Evolutionary conservation across 2,888 invertebrate species (phyloP).

Genomic region (Ditylenchus weischeri): DNA sequence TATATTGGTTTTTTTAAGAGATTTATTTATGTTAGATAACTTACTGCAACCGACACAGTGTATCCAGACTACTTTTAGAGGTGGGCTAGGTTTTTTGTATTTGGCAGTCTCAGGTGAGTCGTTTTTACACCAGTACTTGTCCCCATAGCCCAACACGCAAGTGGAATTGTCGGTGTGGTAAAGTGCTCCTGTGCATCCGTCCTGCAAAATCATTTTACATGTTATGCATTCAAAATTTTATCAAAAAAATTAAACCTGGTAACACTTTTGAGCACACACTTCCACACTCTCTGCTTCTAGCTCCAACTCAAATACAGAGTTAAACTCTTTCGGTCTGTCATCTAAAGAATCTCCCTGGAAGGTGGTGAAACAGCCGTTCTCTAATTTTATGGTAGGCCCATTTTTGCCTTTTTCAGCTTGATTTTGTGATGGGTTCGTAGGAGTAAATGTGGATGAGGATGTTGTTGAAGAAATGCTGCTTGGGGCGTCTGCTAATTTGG

Average conservation of each 20-base stretch:
- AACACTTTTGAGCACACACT: slow-evolving; percentile 50
- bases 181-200: slow-evolving; percentile 49
- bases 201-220: slow-evolving; percentile 34
- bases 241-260: slow-evolving; percentile 34
- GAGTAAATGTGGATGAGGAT: no score
- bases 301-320: slow-evolving; percentile 43
- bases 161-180: slow-evolving; percentile 37
- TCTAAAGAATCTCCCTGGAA: slow-evolving; percentile 49
- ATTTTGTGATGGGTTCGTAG: no score
- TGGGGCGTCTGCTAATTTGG: no score
- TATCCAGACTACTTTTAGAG: slow-evolving; percentile 39
- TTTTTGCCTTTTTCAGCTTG: no score
- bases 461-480: no score
- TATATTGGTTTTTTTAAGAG: no score
- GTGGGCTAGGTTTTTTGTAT: not conserved
- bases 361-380: slow-evolving; percentile 46
- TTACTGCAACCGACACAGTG: slow-evolving; percentile 48
- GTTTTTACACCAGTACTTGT: slow-evolving; percentile 17
- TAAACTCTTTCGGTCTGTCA: slow-evolving; percentile 43
- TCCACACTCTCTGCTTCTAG: slow-evolving; percentile 43
- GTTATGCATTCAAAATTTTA: not conserved
- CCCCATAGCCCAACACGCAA: slow-evolving; percentile 47
- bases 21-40: no score
- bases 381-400: no score
- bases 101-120: not conserved